phyloP scores from a whole-genome alignment of 2,888 invertebrate genomes.

The Tetragnatha montana region DNA sequence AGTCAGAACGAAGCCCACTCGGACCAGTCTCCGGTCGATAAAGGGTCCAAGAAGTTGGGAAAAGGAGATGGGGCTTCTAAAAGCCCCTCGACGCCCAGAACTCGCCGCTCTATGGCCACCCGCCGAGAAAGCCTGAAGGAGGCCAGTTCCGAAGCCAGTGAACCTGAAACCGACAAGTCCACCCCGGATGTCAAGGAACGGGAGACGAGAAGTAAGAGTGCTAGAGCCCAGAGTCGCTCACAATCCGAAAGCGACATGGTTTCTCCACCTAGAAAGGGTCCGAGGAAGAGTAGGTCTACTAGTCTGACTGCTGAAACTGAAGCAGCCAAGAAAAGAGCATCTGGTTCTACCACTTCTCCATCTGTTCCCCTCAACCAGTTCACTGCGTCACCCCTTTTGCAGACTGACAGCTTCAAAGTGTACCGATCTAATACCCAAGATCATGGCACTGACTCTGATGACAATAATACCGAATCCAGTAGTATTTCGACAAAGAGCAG shows the following conservation, averaged over 20 bases:
- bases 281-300: slow-evolving; percentile 57
- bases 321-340: slow-evolving; percentile 45
- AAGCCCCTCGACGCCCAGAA: slow-evolving; percentile 26
- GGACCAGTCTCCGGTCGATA: neutral
- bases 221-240: slow-evolving; percentile 65
- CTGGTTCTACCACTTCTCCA: slow-evolving; percentile 15
- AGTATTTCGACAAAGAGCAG: slow-evolving; percentile 34
- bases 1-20: slow-evolving; percentile 19
- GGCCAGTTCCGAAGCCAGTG: slow-evolving; percentile 61
- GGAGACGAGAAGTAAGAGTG: slow-evolving; percentile 65
- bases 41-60: slow-evolving; percentile 10
- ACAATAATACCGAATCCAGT: slow-evolving; percentile 64
- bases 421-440: slow-evolving; percentile 76
- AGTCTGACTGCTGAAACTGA: slow-evolving; percentile 57
- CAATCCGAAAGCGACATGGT: slow-evolving; percentile 69
- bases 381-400: slow-evolving; percentile 66
- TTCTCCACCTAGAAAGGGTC: slow-evolving; percentile 59
- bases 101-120: slow-evolving; percentile 54
- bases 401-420: slow-evolving; percentile 78
- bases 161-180: slow-evolving; percentile 55
- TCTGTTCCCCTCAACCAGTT: slow-evolving; percentile 52
- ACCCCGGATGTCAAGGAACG: slow-evolving; percentile 48
- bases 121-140: slow-evolving; percentile 57
- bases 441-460: slow-evolving; percentile 68
- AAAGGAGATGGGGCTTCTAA: slow-evolving; percentile 23